Evolutionary conservation across 2,797 vertebrate genomes (phyloP).

Genomic region (Tamandua tetradactyla): DNA sequence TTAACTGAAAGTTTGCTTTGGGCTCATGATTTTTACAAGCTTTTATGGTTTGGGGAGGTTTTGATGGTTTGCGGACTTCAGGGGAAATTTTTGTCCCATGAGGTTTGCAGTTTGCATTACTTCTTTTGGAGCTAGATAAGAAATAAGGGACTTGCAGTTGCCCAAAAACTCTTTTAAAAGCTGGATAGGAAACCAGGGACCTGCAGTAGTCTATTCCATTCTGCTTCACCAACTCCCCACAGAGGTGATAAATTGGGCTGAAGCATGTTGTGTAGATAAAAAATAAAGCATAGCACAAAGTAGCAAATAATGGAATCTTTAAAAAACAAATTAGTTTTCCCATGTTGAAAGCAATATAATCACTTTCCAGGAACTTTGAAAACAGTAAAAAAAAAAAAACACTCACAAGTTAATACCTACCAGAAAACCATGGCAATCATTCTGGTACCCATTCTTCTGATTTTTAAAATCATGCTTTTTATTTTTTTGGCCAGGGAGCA

Average conservation of each 20-base stretch:
- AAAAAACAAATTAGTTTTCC: conserved; percentile 3
- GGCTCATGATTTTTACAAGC: too few relatives aligned
- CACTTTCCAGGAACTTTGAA: conserved; percentile 21
- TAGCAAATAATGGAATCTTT: background rate
- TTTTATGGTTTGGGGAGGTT: too few relatives aligned
- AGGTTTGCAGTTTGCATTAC: too few relatives aligned
- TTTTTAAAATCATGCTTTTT: background rate
- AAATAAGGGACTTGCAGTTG: too few relatives aligned
- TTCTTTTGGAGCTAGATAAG: too few relatives aligned
- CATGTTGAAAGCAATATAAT: conserved; percentile 24
- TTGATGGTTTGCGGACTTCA: too few relatives aligned
- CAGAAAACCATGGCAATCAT: background rate
- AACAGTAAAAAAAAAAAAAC: background rate
- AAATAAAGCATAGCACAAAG: background rate
- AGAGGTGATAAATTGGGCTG: background rate
- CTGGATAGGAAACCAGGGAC: too few relatives aligned
- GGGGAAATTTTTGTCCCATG: too few relatives aligned
- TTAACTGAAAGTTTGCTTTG: too few relatives aligned
- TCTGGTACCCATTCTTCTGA: background rate
- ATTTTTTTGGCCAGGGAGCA: background rate
- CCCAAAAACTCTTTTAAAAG: too few relatives aligned
- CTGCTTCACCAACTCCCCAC: too few relatives aligned
- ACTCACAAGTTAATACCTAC: background rate
- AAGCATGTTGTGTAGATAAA: background rate
- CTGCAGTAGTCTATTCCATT: too few relatives aligned